Evolutionary conservation across 1,140 invertebrate genomes (phyloP), one percentile per base, ranked within the genome.

Genomic region (Macrostomum lignano): DNA sequence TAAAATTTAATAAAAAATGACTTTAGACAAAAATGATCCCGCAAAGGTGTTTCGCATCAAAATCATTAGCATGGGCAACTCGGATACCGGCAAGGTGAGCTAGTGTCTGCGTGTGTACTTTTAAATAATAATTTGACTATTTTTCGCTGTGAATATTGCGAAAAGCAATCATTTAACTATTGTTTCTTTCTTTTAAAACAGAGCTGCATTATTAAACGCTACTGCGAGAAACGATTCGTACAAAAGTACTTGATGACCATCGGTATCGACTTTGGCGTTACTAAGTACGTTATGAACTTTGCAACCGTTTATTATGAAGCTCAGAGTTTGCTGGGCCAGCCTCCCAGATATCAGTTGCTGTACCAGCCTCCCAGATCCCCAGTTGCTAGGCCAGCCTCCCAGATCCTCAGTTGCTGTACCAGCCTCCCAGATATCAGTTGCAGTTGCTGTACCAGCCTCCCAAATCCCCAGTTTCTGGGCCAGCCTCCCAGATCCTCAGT

Each of bases 251-350:
- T 62, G 11, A 49, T 55, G 5, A 63, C 61, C 1, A 61, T 63
- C 37, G 61, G 61, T 14, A 62, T 63, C 32, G 61, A 63, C 36
- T 63, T 62, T 51, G 61, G 61, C 22, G 58, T 61, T 0, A 60
- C 58, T 20, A 58, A 48, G 46, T 58, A 45, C 43, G 53, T 44
- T 19, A 30, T 11, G n/a, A n/a, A n/a, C n/a, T n/a, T n/a, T n/a
- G n/a, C n/a, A n/a, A n/a, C n/a, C n/a, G n/a, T n/a, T n/a, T n/a
- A n/a, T n/a, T n/a, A n/a, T n/a, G n/a, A n/a, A n/a, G n/a, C n/a
- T n/a, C n/a, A n/a, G n/a, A n/a, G n/a, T n/a, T n/a, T n/a, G n/a
- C n/a, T n/a, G n/a, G n/a, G n/a, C n/a, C n/a, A n/a, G n/a, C n/a
- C n/a, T n/a, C n/a, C n/a, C n/a, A n/a, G n/a, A n/a, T n/a, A n/a